phyloP scores from a whole-genome alignment of 2,797 vertebrate species.

The Coreius guichenoti region DNA sequence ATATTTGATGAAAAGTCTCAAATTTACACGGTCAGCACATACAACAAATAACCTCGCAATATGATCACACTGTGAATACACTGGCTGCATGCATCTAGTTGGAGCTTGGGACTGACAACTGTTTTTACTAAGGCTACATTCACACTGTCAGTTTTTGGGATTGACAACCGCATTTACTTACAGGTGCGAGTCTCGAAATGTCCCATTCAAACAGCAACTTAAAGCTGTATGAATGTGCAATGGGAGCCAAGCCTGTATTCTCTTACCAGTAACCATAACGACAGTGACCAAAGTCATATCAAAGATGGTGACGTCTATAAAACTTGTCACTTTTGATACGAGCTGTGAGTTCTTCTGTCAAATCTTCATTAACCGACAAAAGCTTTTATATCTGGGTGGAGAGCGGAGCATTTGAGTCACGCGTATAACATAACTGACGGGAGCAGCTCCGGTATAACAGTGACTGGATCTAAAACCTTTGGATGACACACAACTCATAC shows the following conservation, averaged over 20 bases:
- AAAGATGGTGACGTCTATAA: too few species aligned
- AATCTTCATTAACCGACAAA: not conserved
- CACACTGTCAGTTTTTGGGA: not conserved
- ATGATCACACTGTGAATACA: slow-evolving; percentile 9
- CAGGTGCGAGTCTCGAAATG: not conserved
- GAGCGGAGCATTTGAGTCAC: not conserved
- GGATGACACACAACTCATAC: not conserved
- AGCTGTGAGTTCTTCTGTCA: not conserved
- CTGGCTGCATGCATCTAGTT: not conserved
- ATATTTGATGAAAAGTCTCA: slow-evolving; percentile 31
- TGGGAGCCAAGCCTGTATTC: too few species aligned
- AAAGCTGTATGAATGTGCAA: too few species aligned
- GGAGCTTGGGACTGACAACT: not conserved
- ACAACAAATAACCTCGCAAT: slow-evolving; percentile 5
- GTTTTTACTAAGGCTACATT: not conserved
- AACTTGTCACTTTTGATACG: too few species aligned
- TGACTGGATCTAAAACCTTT: too few species aligned
- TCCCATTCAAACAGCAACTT: not conserved
- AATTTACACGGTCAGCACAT: slow-evolving; percentile 33
- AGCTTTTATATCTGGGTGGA: not conserved
- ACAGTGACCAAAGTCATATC: too few species aligned
- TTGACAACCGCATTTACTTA: not conserved
- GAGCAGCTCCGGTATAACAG: too few species aligned
- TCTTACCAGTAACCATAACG: too few species aligned
- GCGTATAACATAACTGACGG: too few species aligned